A percentile compares a stretch with the other conserved stretches of the same genome.
phyloP scores from a whole-genome alignment of 2,797 vertebrate species.

The Eremophila alpestris region DNA sequence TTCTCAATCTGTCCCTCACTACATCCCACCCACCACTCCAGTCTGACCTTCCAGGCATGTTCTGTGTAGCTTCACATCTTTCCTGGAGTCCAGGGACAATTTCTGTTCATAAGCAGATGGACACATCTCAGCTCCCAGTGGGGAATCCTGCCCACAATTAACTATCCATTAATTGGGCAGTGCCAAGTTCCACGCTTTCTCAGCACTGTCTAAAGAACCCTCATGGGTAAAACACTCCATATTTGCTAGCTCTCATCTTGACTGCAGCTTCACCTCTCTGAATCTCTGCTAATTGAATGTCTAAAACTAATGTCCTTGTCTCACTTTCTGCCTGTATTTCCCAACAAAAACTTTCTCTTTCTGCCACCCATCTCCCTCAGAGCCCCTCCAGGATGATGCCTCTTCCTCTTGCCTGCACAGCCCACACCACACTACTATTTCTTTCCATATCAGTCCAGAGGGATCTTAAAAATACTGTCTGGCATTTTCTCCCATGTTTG shows the following conservation, averaged over 20 bases:
- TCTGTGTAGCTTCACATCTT: neutral
- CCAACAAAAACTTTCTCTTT: neutral
- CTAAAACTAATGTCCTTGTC: too few species aligned
- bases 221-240: rapidly evolving
- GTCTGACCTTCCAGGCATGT: neutral
- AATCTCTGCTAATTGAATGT: neutral
- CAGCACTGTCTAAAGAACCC: neutral
- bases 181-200: neutral
- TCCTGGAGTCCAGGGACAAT: neutral
- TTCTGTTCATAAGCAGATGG: neutral
- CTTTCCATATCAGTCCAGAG: neutral
- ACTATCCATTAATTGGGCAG: neutral
- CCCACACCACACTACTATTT: neutral
- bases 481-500: neutral
- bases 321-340: neutral
- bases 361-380: neutral
- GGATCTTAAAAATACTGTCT: neutral
- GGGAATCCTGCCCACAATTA: neutral
- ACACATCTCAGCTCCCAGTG: neutral
- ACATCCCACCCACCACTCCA: neutral
- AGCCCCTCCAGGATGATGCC: neutral
- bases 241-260: neutral
- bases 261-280: neutral
- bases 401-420: neutral
- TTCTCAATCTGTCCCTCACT: neutral